Conservation (phyloP, 1,140 invertebrate genomes). For the Drosophila littoralis region DNA sequence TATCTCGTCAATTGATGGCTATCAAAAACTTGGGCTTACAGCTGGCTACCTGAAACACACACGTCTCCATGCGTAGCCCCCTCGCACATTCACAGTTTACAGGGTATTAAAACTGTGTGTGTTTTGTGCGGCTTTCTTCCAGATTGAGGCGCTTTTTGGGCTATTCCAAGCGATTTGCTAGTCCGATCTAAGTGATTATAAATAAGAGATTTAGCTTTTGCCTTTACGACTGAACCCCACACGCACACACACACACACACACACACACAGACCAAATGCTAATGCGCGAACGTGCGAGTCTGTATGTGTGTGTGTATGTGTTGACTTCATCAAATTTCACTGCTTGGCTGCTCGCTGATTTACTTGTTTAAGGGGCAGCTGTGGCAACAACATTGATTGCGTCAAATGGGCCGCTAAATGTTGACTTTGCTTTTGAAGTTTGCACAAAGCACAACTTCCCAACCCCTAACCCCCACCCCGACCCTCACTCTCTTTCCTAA, state of each 20-base stretch:
- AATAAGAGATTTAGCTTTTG: conserved; percentile 57
- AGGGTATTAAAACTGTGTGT: conserved; percentile 31
- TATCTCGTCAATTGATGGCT: too few species aligned
- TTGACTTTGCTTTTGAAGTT: conserved; percentile 59
- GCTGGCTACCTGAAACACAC: too few species aligned
- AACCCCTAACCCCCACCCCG: neutral
- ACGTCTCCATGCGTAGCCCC: too few species aligned
- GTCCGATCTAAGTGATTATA: conserved; percentile 75
- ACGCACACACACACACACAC: conserved; percentile 13
- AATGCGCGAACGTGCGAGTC: conserved; percentile 23
- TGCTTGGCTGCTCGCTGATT: conserved; percentile 46
- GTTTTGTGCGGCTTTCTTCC: conserved; percentile 11
- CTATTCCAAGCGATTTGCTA: conserved; percentile 44
- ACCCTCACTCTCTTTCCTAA: neutral
- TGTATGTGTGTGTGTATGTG: conserved; percentile 3
- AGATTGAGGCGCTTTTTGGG: conserved; percentile 26
- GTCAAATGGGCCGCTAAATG: conserved; percentile 73
- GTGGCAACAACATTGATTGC: conserved; percentile 64
- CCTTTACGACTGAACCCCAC: conserved; percentile 13
- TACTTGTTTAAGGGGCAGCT: conserved; percentile 29
- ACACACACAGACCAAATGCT: conserved; percentile 20
- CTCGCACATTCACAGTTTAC: neutral
- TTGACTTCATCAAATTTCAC: conserved; percentile 61
- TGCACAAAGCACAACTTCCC: conserved; percentile 12
- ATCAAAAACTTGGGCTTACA: too few species aligned